Conservation (phyloP, 2,797 vertebrate species). For the Erethizon dorsatum region DNA sequence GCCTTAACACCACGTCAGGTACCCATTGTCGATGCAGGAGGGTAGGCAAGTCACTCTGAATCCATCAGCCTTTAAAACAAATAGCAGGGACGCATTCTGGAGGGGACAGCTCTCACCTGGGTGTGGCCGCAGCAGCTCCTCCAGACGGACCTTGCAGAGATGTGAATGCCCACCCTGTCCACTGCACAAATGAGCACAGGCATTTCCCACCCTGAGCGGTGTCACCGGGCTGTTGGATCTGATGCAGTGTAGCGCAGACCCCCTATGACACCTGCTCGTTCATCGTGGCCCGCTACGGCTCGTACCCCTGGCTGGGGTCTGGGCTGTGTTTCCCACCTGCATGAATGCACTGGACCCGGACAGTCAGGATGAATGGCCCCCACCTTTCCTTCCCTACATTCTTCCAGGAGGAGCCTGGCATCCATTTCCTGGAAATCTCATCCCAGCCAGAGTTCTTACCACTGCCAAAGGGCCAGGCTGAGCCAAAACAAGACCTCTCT, state of each 20-base stretch:
- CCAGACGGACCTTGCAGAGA: background rate
- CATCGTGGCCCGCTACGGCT: fast-evolving
- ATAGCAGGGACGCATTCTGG: fast-evolving
- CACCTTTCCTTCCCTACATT: fast-evolving
- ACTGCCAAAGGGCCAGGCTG: background rate
- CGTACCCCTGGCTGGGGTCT: fast-evolving
- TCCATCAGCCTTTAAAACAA: background rate
- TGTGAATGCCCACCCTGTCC: background rate
- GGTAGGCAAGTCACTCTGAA: background rate
- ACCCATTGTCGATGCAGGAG: background rate
- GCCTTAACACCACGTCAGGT: background rate
- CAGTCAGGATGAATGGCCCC: fast-evolving
- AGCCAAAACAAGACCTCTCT: background rate
- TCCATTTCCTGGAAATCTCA: background rate
- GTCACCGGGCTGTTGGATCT: fast-evolving
- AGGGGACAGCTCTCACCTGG: background rate
- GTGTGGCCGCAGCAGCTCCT: fast-evolving
- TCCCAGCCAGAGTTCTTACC: background rate
- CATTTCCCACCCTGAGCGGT: fast-evolving
- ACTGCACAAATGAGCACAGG: background rate
- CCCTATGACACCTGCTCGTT: fast-evolving
- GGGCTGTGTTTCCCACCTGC: background rate
- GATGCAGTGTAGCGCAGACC: fast-evolving
- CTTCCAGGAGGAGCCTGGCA: background rate
- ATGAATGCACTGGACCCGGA: fast-evolving